These are phyloP conservation scores for Sphenopsis melanotis DNA, from an alignment of 2,797 vertebrate species.

Conservation along the genomic window DNA sequence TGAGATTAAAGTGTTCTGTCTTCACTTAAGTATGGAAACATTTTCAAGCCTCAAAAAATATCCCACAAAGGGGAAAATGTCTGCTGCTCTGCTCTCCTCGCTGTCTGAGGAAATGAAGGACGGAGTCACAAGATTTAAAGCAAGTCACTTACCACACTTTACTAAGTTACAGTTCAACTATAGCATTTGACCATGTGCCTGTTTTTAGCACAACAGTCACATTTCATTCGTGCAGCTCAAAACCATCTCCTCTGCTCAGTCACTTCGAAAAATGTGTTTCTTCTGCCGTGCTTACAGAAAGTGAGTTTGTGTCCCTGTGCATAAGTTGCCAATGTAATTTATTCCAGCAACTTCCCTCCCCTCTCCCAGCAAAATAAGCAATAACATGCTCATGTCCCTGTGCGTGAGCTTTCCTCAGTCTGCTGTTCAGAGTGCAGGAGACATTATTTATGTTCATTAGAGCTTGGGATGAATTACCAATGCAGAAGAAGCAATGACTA, in stretches of 20 bases:
- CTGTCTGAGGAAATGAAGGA: conserved; percentile 55
- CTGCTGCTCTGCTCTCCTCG: not conserved
- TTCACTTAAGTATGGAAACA: conserved; percentile 57
- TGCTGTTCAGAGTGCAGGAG: not conserved
- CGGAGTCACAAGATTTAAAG: conserved; percentile 51
- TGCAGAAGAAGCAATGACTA: not conserved
- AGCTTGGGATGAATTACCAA: not conserved
- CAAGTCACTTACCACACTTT: conserved; percentile 60
- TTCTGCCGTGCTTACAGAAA: not conserved
- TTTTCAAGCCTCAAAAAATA: conserved; percentile 57
- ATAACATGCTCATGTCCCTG: not conserved
- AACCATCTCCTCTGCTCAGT: not conserved
- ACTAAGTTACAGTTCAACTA: conserved; percentile 57
- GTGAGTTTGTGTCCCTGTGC: not conserved
- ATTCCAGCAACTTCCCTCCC: not conserved
- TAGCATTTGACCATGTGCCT: conserved; percentile 46
- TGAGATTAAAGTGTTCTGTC: conserved; percentile 51
- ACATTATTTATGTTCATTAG: not conserved
- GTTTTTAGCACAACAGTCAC: conserved; percentile 46
- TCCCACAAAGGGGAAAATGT: conserved; percentile 50
- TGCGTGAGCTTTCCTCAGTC: not conserved
- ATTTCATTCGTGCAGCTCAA: conserved; percentile 12
- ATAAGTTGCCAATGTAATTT: not conserved
- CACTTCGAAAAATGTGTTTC: not conserved
- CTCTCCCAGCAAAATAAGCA: not conserved